Percentiles rank a stretch among this genome's conserved stretches.
Evolutionary conservation across 2,113 vertebrate genomes (phyloP).

Genomic region (Lipotes vexillifer): DNA sequence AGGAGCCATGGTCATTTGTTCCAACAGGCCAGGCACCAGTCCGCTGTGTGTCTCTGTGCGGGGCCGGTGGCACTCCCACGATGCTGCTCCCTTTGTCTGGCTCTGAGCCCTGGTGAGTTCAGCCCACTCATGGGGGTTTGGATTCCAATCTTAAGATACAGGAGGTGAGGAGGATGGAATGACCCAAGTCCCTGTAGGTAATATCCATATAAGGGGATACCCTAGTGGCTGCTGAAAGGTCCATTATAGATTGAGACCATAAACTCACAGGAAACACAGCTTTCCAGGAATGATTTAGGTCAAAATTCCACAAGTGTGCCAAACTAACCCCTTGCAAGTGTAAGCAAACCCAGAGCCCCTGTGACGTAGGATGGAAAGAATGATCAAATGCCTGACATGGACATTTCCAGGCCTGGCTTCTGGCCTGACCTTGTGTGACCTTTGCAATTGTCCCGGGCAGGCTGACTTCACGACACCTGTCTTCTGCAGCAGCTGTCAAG

Average conservation of each 20-base stretch:
- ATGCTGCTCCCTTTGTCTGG: neutral
- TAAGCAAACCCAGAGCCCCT: neutral
- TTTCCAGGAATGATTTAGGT: constrained; percentile 28
- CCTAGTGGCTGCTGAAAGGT: neutral
- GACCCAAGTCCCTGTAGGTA: neutral
- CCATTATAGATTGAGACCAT: neutral
- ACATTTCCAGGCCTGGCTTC: neutral
- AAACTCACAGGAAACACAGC: neutral
- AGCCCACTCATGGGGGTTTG: neutral
- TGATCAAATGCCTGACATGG: neutral
- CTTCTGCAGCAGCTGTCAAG: neutral
- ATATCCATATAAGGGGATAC: neutral
- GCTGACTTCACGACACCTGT: constrained; percentile 25
- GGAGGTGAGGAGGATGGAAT: neutral
- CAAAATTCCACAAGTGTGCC: neutral
- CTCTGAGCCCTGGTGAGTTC: neutral
- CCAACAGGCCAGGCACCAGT: neutral
- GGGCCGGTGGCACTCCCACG: neutral
- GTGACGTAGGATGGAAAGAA: neutral
- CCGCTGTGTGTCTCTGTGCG: neutral
- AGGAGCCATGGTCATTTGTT: neutral
- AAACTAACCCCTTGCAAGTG: neutral
- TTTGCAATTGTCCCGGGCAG: neutral
- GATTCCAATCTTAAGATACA: neutral
- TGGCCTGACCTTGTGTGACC: constrained; percentile 11